Conservation (phyloP, 2,888 invertebrate species). For the Machimus rusticus region DNA sequence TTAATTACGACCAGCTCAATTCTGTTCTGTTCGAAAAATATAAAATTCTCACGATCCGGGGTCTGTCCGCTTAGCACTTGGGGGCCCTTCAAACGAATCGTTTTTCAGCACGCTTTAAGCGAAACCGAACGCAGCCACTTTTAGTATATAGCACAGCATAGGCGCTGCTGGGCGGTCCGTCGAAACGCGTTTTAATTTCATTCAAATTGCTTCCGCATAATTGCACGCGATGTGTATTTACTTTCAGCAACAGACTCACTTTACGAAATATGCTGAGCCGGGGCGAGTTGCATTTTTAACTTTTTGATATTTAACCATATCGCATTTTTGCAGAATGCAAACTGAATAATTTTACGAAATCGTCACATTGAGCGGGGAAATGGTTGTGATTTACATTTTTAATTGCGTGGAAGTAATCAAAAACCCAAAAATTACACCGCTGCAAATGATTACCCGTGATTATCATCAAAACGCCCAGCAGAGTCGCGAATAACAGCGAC, state of each 20-base stretch:
- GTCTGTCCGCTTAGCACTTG: neutral
- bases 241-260: slow-evolving; percentile 22
- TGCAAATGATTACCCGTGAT: slow-evolving; percentile 39
- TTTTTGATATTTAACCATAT: slow-evolving; percentile 30
- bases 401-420: slow-evolving; percentile 43
- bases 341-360: slow-evolving; percentile 30
- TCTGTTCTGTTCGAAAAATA: neutral
- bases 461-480: slow-evolving; percentile 23
- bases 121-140: neutral
- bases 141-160: neutral
- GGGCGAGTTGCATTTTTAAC: slow-evolving; percentile 21
- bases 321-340: slow-evolving; percentile 26
- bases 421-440: slow-evolving; percentile 43
- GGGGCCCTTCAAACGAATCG: neutral
- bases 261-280: slow-evolving; percentile 1
- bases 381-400: slow-evolving; percentile 42
- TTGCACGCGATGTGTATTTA: slow-evolving; percentile 20
- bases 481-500: neutral
- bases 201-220: slow-evolving; percentile 34
- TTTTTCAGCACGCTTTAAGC: neutral
- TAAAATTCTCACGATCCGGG: neutral
- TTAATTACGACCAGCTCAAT: neutral
- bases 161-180: neutral
- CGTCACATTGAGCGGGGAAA: slow-evolving; percentile 15
- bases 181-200: slow-evolving; percentile 16